Evolutionary conservation across 92 coral and sea anemone species (phyloP), one percentile per base, ranked within the genome.

Genomic region (Parazoanthus atlanticus): DNA sequence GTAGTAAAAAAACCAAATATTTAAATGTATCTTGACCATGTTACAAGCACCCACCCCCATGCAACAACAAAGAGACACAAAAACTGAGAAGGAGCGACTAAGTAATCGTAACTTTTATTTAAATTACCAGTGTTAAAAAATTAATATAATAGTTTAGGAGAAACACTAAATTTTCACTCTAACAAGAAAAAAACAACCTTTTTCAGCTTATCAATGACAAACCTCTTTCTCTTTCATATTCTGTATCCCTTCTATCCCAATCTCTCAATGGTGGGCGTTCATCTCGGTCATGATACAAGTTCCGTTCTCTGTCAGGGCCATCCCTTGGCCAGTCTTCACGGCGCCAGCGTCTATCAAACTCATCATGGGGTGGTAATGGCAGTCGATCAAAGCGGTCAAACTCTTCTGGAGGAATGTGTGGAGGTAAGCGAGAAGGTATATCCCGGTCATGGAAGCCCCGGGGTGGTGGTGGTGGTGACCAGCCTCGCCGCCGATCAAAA

Each of bases 351-450:
- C 86, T 75, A 76, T 86, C 90, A 91, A 88, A 88, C 3, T 88
- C 81, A 81, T 86, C 90, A 33, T 91, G 90, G 56, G 90, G 93
- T 40, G 91, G 94, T 29, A 90, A 90, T 25, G 79, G 90, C 46
- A 95, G 93, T 11, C 83, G 92, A 26, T 89, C 91, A 91, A 86
- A 85, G 12, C 95, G 89, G 43, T 95, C 98, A 87, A 89, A 91
- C 71, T 90, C 91, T 23, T 91, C 94, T 80, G 91, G 93, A 38
- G 89, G 93, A 52, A 89, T 52, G 58, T 52, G 58, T 2, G 58
- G 58, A 52, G 58, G 58, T 46, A 46, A 34, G 15, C 71, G 70
- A 15, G 32, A 83, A 1, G 86, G 75, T 36, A 82, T n/a, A 31
- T 84, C 79, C 43, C 87, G 43, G 34, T 70, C 78, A 43, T 34